These are phyloP conservation scores for Danio aesculapii DNA, from an alignment of 2,797 vertebrate species.

Conservation along the genomic window DNA sequence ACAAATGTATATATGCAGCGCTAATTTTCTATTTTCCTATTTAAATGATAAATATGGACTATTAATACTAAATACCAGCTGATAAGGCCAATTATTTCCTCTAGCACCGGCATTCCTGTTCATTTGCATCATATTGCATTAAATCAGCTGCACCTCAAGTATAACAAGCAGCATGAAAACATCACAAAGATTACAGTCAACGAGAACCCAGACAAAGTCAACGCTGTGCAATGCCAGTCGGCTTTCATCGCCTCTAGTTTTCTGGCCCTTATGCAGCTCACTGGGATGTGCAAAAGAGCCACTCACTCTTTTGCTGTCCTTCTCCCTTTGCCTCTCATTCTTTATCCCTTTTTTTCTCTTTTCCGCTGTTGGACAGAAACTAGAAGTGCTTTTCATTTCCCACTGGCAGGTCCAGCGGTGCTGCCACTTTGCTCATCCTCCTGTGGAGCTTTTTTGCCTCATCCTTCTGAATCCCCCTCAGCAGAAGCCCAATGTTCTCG, in stretches of 20 bases:
- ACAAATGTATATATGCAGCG: too few species aligned
- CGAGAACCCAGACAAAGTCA: too few species aligned
- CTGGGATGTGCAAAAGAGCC: not conserved
- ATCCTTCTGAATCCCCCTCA: constrained; percentile 36
- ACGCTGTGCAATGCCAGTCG: too few species aligned
- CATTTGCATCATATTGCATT: too few species aligned
- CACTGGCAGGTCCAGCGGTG: constrained; percentile 22
- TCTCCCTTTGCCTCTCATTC: not conserved
- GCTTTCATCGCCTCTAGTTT: not conserved
- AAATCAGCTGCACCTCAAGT: too few species aligned
- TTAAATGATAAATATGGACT: too few species aligned
- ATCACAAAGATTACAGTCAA: too few species aligned
- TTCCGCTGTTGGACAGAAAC: constrained; percentile 36
- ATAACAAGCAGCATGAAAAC: too few species aligned
- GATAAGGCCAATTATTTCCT: too few species aligned
- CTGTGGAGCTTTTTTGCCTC: constrained; percentile 19
- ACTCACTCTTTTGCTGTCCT: not conserved
- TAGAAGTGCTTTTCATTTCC: constrained; percentile 46
- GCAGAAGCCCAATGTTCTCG: constrained; percentile 55
- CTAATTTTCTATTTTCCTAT: too few species aligned
- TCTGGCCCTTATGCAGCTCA: not conserved
- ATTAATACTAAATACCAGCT: too few species aligned
- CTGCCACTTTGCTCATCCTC: constrained; percentile 50
- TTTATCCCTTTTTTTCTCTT: constrained; percentile 12
- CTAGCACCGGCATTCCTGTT: too few species aligned